These are phyloP conservation scores for Sebastes umbrosus DNA, from an alignment of 2,797 vertebrate species.

Conservation along the genomic window DNA sequence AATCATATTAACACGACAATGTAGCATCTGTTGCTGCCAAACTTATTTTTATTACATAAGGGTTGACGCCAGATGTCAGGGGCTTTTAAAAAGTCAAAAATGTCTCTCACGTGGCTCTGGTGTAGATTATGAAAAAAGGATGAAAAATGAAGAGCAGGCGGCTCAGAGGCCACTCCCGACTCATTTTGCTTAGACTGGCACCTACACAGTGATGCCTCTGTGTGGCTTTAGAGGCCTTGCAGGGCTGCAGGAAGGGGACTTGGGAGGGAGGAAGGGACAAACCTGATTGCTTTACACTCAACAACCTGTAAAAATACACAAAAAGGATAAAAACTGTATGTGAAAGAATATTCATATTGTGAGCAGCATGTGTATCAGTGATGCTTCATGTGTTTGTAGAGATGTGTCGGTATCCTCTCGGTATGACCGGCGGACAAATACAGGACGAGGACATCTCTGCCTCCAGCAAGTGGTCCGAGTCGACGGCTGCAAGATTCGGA, in stretches of 20 bases:
- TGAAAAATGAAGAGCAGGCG: conserved; percentile 39
- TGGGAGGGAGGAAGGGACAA: not conserved
- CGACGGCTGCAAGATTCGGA: conserved; percentile 95
- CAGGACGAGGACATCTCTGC: conserved; percentile 96
- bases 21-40: not conserved
- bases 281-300: conserved; percentile 41
- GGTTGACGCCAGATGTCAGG: not conserved
- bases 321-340: not conserved
- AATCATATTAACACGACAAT: not conserved
- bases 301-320: conserved; percentile 27
- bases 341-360: not conserved
- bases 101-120: conserved; percentile 29
- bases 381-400: conserved; percentile 80
- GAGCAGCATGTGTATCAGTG: not conserved
- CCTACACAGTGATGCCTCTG: conserved; percentile 81
- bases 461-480: conserved; percentile 99
- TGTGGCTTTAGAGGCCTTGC: conserved; percentile 75
- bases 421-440: conserved; percentile 95
- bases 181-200: conserved; percentile 71
- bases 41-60: not conserved
- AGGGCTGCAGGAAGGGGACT: conserved; percentile 68
- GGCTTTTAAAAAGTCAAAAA: not conserved
- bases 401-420: conserved; percentile 94
- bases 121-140: conserved; percentile 37
- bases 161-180: conserved; percentile 48